A percentile compares a stretch with the other conserved stretches of the same genome.
phyloP scores from a whole-genome alignment of 1,140 invertebrate species.

The Bombus breviceps region DNA sequence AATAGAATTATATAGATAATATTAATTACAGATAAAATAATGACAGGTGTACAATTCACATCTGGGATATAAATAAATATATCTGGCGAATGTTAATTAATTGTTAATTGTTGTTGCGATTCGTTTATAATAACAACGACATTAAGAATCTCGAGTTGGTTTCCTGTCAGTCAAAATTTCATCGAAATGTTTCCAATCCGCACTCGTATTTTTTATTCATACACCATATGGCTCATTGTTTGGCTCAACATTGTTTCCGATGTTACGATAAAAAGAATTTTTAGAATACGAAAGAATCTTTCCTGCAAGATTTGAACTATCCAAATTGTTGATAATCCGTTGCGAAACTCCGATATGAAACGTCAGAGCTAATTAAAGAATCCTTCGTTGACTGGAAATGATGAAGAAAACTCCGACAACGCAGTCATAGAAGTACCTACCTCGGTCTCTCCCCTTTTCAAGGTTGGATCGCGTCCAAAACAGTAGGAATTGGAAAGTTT shows the following conservation, averaged over 20 bases:
- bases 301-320: not conserved
- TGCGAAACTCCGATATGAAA: not conserved
- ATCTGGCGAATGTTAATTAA: not conserved
- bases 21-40: not conserved
- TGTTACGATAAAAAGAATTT: not conserved
- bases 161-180: not conserved
- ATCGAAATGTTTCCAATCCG: not conserved
- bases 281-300: not conserved
- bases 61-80: not conserved
- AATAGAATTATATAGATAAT: not conserved
- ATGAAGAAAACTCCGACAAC: slow-evolving; percentile 27
- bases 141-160: not conserved
- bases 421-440: not conserved
- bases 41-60: not conserved
- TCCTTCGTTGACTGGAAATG: slow-evolving; percentile 63
- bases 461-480: slow-evolving; percentile 73
- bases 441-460: not conserved
- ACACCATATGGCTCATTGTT: no score
- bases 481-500: slow-evolving; percentile 73
- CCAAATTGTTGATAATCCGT: not conserved
- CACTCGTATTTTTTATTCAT: not conserved
- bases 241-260: not conserved
- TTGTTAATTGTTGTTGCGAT: not conserved
- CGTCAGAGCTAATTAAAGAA: slow-evolving; percentile 1
- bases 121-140: not conserved